Conservation (phyloP, 2,113 vertebrate genomes). For the Zosterops pallidus region DNA sequence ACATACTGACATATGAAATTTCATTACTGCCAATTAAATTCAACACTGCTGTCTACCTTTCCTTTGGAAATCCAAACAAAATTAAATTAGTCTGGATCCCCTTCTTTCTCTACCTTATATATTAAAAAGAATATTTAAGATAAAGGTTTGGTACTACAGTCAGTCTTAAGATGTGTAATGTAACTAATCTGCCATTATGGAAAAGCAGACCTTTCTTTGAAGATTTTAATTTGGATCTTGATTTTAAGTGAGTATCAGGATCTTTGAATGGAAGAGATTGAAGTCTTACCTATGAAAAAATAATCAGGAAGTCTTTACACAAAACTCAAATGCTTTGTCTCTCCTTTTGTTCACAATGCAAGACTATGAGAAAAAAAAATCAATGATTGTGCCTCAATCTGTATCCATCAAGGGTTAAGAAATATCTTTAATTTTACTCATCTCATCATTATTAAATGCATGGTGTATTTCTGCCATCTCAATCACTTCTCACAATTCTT, state of each 20-base stretch:
- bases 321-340: neutral
- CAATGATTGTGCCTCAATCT: neutral
- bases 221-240: neutral
- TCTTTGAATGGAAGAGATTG: neutral
- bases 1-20: neutral
- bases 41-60: neutral
- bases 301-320: neutral
- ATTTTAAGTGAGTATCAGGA: neutral
- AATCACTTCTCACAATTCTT: neutral
- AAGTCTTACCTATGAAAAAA: neutral
- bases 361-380: neutral
- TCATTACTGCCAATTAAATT: neutral
- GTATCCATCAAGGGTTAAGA: neutral
- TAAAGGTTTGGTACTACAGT: neutral
- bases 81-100: neutral
- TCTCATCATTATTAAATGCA: neutral
- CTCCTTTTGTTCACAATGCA: neutral
- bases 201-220: neutral
- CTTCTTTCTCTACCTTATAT: neutral
- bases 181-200: neutral
- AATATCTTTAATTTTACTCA: neutral
- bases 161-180: neutral
- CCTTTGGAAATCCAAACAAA: neutral
- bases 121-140: neutral
- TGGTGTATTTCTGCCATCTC: neutral